Evolutionary conservation across 2,888 invertebrate genomes (phyloP), one percentile per base, ranked within the genome.

Genomic region (Pristionchus entomophagus): DNA sequence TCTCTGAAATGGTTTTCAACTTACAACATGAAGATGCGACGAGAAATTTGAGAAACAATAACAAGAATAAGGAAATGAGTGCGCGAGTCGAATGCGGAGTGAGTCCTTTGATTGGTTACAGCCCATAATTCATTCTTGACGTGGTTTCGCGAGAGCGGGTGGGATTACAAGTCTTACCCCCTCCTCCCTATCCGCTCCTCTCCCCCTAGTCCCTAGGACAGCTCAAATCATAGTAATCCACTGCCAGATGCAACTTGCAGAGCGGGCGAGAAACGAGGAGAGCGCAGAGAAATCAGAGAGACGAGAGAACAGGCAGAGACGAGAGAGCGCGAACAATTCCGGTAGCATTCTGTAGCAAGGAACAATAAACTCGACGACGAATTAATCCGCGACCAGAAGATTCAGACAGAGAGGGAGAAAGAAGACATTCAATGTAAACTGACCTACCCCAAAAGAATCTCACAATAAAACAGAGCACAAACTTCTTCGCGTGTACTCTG

Each of bases 201-300:
- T 2, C 17, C 65, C 65, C 65, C 35, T 22, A 22, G 0, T 29
- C 65, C 35, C 65, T 65, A 35, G 65, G 65, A 65, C 65, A 65
- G 65, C 73, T 41, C 73, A 73, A 49, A 51, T 80, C 78, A 80
- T 80, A 80, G 78, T 80, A 80, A 80, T 80, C 78, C 78, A 35
- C 78, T 38, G 35, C 78, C 78, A 80, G 78, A 80, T 80, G 78
- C 51, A 51, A 80, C 26, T 51, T 49, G 49, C 2, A 1, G 41
- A 73, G 45, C 19, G 19, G 41, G 73, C 22, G 32, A 38, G 69
- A 35, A 10, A 73, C 22, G n/a, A n/a, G n/a, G n/a, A n/a, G n/a
- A n/a, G n/a, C n/a, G n/a, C n/a, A n/a, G n/a, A n/a, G n/a, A n/a
- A n/a, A n/a, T n/a, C n/a, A n/a, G n/a, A n/a, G n/a, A 26, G 78